Evolutionary conservation across 2,797 vertebrate genomes (phyloP).

Genomic region (Poliocrania exsul): DNA sequence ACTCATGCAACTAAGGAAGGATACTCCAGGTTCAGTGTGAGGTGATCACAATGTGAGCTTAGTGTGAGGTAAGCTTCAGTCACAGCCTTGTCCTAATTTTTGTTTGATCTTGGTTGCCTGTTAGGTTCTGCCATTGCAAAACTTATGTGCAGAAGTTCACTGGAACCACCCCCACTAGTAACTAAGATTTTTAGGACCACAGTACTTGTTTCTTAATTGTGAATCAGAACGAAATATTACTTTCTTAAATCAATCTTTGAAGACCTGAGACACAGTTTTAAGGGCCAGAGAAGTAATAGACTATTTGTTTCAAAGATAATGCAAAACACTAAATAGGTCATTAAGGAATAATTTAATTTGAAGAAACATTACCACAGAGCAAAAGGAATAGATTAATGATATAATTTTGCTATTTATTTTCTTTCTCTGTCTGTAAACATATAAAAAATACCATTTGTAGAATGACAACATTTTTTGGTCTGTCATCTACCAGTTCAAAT

Average conservation of each 20-base stretch:
- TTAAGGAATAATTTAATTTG: conserved; percentile 33
- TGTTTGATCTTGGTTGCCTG: background rate
- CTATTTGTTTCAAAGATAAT: background rate
- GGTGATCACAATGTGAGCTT: background rate
- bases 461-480: background rate
- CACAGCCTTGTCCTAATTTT: background rate
- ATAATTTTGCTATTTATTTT: background rate
- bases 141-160: background rate
- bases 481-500: background rate
- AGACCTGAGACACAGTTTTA: background rate
- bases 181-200: background rate
- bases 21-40: background rate
- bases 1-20: background rate
- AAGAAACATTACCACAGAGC: background rate
- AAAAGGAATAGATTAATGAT: conserved; percentile 8
- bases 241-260: background rate
- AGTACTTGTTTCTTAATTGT: background rate
- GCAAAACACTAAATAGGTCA: conserved; percentile 27
- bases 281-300: background rate
- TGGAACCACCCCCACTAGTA: background rate
- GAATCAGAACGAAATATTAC: background rate
- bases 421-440: background rate
- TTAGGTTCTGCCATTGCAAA: background rate
- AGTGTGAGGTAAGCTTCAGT: background rate
- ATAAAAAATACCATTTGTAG: background rate